phyloP scores from a whole-genome alignment of 2,797 vertebrate genomes.

The Bothrops alternatus region DNA sequence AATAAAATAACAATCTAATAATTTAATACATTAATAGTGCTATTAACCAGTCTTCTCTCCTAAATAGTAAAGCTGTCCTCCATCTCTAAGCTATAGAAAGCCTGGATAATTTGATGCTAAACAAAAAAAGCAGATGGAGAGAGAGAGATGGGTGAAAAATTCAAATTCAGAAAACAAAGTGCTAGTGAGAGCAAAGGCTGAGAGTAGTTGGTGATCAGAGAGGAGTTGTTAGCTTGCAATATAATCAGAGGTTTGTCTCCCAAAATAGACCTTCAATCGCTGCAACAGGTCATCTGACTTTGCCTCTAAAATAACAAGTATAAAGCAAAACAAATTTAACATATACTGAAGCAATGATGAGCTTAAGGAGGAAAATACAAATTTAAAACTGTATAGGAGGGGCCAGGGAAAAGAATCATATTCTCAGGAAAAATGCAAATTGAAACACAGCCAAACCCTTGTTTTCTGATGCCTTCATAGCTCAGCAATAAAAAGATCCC shows the following conservation, averaged over 20 bases:
- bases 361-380: background rate
- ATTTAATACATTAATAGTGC: background rate
- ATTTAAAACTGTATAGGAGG: background rate
- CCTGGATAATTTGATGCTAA: background rate
- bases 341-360: background rate
- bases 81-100: background rate
- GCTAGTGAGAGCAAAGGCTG: background rate
- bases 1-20: background rate
- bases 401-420: background rate
- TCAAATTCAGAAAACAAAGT: background rate
- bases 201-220: background rate
- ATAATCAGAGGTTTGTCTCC: background rate
- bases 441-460: background rate
- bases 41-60: background rate
- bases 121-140: background rate
- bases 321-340: background rate
- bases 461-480: background rate
- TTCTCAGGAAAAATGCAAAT: background rate
- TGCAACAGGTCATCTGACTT: background rate
- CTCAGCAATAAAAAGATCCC: background rate
- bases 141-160: background rate
- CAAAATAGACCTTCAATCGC: background rate
- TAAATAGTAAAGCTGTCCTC: background rate
- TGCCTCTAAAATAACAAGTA: background rate
- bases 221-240: background rate